Base-by-base conservation (phyloP, 35 echinoderm and acorn worm species). In the Ptychodera flava region DNA sequence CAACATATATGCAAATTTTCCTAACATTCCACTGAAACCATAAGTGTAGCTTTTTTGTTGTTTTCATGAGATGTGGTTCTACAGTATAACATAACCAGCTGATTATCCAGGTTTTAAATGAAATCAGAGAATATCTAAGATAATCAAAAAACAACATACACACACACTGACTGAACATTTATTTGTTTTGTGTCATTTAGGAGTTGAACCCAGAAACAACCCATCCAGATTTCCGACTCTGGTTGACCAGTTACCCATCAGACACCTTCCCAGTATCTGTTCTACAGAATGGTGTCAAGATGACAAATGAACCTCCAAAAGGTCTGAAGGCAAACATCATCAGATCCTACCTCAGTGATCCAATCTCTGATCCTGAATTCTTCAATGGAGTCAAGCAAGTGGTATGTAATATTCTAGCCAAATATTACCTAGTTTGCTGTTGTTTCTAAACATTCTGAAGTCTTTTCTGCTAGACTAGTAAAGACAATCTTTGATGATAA, bases 271-370 rank as follows among this genome's bases (percentile, higher is more conserved):
- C 96, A 6, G 96, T 99, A n/a, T 92, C 96, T 35, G 93, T 94
- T 14, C 81, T 94, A 30, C 93, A 94, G 88, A 94, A 94, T 33
- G 92, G 96, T 22, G 92, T 99, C 33, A 99, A 99, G 79, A 99
- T 99, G 96, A 99, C 96, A 90, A 99, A 99, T 37, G 93, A 99
- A 52, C 92, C 96, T 6, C 96, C 96, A 0, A 94, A 94, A 76
- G 96, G 96, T 31, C 91, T 99, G 27, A 78, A 92, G 32, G 93
- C 96, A 35, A 99, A 99, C 88, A 86, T 99, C 86, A 86, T 99
- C 35, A 84, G 93, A 27, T 99, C 96, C 45, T 99, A 99, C 45
- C 90, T 92, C 16, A 94, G 96, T 80, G 96, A 99, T 78, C 96
- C 96, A 27, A 94, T 99, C 81, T 99, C 96, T 28, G 96, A 99